phyloP scores from a whole-genome alignment of 2,888 invertebrate species.

The Troides helena region DNA sequence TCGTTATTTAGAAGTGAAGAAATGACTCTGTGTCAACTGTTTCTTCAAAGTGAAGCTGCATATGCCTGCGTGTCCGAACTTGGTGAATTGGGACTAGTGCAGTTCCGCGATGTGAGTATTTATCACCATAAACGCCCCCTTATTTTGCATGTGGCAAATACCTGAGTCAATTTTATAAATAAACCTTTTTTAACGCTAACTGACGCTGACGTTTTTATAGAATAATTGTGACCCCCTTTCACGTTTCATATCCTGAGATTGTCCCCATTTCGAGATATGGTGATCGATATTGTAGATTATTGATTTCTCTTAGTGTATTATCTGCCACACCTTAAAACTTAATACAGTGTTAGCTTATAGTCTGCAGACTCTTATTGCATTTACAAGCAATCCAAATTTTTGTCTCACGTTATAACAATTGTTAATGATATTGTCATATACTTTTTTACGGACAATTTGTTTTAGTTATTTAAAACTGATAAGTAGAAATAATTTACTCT shows the following conservation, averaged over 20 bases:
- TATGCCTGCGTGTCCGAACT: conserved; percentile 99
- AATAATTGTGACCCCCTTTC: conserved; percentile 49
- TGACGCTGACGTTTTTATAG: not conserved
- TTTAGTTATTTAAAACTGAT: too few relatives aligned
- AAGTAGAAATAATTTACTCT: too few relatives aligned
- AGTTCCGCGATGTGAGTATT: conserved; percentile 94
- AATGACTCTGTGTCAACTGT: conserved; percentile 99
- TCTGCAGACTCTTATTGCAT: not conserved
- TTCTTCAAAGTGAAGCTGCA: conserved; percentile 98
- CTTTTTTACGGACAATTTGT: too few relatives aligned
- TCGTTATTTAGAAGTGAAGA: conserved; percentile 98
- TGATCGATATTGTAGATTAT: conserved; percentile 34
- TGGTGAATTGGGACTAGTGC: conserved; percentile 97
- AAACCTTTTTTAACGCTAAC: not conserved
- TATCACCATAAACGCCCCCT: conserved; percentile 38
- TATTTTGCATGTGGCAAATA: conserved; percentile 9
- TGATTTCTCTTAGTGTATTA: conserved; percentile 6
- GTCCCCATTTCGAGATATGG: conserved; percentile 35
- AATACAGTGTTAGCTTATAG: not conserved
- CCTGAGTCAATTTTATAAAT: not conserved
- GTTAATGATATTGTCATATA: too few relatives aligned
- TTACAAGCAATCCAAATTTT: not conserved
- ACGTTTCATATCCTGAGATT: conserved; percentile 31
- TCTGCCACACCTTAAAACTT: conserved; percentile 4
- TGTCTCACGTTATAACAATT: too few relatives aligned